Evolutionary conservation across 2,113 vertebrate species (phyloP).

Genomic region (Bambusicola thoracicus): DNA sequence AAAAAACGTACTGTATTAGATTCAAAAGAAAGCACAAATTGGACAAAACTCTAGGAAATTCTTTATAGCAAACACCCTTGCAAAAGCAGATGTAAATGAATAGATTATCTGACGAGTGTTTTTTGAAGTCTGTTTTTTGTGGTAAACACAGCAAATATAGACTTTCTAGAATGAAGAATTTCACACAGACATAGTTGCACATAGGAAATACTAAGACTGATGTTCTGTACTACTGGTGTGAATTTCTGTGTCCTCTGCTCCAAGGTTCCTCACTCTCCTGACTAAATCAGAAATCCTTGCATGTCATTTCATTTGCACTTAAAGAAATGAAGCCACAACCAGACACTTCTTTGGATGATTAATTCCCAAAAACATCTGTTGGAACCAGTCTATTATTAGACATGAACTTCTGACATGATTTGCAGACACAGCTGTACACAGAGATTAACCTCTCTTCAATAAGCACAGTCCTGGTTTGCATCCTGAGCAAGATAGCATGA

Average conservation of each 20-base stretch:
- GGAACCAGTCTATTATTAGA: constrained; percentile 59
- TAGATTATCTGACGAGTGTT: not conserved
- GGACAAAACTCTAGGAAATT: not conserved
- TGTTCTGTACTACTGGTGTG: not conserved
- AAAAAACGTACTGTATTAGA: not conserved
- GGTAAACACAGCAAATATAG: not conserved
- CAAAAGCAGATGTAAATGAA: not conserved
- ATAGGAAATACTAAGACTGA: not conserved
- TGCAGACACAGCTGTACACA: constrained; percentile 47
- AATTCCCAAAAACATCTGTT: constrained; percentile 70
- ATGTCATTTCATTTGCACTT: constrained; percentile 22
- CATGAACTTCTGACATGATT: constrained; percentile 66
- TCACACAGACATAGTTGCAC: not conserved
- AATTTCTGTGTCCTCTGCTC: not conserved
- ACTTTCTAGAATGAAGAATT: not conserved
- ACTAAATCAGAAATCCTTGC: not conserved
- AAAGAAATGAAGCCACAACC: constrained; percentile 47
- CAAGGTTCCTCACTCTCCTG: not conserved
- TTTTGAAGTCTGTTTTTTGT: not conserved
- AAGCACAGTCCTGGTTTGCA: not conserved
- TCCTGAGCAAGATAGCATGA: not conserved
- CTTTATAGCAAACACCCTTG: not conserved
- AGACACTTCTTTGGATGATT: constrained; percentile 52
- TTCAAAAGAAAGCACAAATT: not conserved
- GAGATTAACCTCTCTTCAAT: constrained; percentile 58